These are phyloP conservation scores for Erythrolamprus reginae DNA, from an alignment of 2,113 vertebrate species.

Conservation along the genomic window DNA sequence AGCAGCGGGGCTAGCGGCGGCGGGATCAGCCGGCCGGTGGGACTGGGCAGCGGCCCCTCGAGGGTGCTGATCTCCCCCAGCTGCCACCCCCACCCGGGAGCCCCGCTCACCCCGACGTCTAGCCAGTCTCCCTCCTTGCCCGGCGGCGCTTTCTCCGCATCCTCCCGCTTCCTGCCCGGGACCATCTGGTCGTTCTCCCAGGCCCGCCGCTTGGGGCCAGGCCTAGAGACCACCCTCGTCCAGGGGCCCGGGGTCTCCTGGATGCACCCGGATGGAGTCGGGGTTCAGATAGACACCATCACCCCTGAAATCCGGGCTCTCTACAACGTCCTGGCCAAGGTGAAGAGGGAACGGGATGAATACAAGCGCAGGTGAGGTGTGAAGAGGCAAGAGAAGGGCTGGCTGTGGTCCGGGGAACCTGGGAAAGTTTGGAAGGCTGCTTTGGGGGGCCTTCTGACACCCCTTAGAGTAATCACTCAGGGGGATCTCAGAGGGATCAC, in stretches of 20 bases:
- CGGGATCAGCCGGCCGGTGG: slow-evolving; percentile 44
- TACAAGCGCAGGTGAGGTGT: slow-evolving; percentile 89
- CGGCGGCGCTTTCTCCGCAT: slow-evolving; percentile 52
- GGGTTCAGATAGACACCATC: slow-evolving; percentile 98
- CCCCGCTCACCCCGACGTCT: slow-evolving; percentile 35
- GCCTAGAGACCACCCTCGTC: slow-evolving; percentile 80
- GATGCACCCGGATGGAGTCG: slow-evolving; percentile 92
- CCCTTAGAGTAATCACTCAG: not conserved
- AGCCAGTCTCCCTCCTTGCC: slow-evolving; percentile 29
- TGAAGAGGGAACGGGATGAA: slow-evolving; percentile 93
- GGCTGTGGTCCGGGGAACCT: not conserved
- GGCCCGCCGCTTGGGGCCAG: slow-evolving; percentile 79
- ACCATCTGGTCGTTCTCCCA: slow-evolving; percentile 96
- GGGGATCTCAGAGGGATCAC: no score
- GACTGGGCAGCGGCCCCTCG: slow-evolving; percentile 57
- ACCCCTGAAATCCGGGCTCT: slow-evolving; percentile 96
- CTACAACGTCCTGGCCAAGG: slow-evolving; percentile 96
- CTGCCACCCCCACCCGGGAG: slow-evolving; percentile 53
- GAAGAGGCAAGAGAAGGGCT: not conserved
- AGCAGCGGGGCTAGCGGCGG: slow-evolving; percentile 4
- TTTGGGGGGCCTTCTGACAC: not conserved
- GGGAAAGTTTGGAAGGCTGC: not conserved
- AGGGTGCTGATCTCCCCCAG: slow-evolving; percentile 56
- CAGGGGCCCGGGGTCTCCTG: slow-evolving; percentile 90
- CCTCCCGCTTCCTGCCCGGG: slow-evolving; percentile 81